Percentiles rank a stretch among this genome's conserved stretches.
These are phyloP conservation scores for Eupithecia insigniata DNA, from an alignment of 2,888 invertebrate genomes.

Conservation along the genomic window DNA sequence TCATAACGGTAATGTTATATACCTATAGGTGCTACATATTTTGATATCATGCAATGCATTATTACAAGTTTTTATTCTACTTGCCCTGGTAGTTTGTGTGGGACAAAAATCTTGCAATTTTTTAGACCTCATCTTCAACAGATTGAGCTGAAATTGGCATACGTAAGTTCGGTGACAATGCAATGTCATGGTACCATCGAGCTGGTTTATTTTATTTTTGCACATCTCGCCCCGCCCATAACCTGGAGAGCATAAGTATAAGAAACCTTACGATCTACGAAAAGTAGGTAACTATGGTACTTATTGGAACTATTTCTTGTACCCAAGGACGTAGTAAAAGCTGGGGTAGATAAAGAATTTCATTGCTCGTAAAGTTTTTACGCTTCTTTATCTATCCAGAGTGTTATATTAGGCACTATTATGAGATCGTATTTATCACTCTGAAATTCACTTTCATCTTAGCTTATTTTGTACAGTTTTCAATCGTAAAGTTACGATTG, in stretches of 20 bases:
- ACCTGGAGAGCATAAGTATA: not conserved
- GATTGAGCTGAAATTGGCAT: too few relatives aligned
- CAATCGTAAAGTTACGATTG: too few relatives aligned
- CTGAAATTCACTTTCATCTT: not conserved
- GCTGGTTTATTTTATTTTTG: not conserved
- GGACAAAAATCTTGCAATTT: too few relatives aligned
- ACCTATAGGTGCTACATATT: too few relatives aligned
- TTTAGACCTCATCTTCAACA: too few relatives aligned
- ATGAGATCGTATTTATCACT: not conserved
- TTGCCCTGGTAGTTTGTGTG: too few relatives aligned
- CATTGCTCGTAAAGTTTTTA: conserved; percentile 40
- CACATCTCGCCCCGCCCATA: not conserved
- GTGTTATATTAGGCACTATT: conserved; percentile 13
- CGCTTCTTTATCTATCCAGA: conserved; percentile 27
- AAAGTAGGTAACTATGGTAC: conserved; percentile 18
- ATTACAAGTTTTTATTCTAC: too few relatives aligned
- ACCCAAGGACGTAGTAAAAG: conserved; percentile 34
- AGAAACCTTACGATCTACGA: conserved; percentile 12
- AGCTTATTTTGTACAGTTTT: not conserved
- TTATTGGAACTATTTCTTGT: conserved; percentile 25
- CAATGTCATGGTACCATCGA: not conserved
- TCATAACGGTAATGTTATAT: too few relatives aligned
- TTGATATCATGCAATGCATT: too few relatives aligned
- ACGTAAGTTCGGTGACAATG: too few relatives aligned
- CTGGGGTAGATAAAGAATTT: conserved; percentile 37